Evolutionary conservation across 2,797 vertebrate genomes (phyloP).

Genomic region (Crenichthys baileyi): DNA sequence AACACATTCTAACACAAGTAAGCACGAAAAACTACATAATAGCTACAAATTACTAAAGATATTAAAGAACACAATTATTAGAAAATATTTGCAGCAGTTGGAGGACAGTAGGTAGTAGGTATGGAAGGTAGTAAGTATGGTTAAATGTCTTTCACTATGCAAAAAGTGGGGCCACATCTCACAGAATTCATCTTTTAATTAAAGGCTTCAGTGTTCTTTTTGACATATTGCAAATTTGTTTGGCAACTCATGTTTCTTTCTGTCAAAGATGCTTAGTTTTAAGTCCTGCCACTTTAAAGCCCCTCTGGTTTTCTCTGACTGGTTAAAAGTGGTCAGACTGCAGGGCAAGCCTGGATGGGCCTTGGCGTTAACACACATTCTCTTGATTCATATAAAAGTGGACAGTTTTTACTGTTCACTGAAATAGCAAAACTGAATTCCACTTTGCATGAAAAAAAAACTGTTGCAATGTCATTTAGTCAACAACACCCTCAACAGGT

Average conservation of each 20-base stretch:
- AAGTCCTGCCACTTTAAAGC: background rate
- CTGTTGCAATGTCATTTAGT: background rate
- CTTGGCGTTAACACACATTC: background rate
- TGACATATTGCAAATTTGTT: too few species aligned
- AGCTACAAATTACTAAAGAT: background rate
- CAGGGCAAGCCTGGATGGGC: background rate
- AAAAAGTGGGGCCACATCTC: too few species aligned
- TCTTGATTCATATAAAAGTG: background rate
- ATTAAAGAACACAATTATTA: background rate
- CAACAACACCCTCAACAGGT: background rate
- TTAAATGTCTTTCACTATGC: too few species aligned
- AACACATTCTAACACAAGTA: background rate
- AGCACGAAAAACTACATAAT: background rate
- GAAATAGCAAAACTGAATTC: background rate
- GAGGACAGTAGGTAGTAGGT: background rate
- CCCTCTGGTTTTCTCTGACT: background rate
- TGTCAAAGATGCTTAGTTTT: background rate
- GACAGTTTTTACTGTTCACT: background rate
- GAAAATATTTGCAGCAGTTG: background rate
- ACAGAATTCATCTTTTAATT: too few species aligned
- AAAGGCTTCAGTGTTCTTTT: too few species aligned
- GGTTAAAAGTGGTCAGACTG: background rate
- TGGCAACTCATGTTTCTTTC: background rate
- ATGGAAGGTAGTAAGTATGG: too few species aligned
- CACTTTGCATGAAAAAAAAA: background rate